Evolutionary conservation across 2,113 vertebrate genomes (phyloP), one percentile per base, ranked within the genome.

Genomic region (Apteryx mantelli): DNA sequence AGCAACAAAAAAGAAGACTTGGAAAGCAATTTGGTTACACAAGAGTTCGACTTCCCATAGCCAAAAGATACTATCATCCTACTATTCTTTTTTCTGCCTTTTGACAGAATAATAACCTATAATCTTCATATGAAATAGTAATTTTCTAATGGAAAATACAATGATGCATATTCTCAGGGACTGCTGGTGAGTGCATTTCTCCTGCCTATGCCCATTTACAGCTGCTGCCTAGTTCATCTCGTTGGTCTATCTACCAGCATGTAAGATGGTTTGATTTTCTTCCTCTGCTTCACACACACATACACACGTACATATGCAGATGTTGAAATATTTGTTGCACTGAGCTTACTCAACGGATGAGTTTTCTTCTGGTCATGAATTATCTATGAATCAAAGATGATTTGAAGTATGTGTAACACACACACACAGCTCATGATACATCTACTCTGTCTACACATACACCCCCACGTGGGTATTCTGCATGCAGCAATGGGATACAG

Each of bases 21-120:
- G 36, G 36, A 97, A 95, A 93, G 83, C n/a, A 93, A 46, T 94
- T 95, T 68, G 84, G 71, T 78, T 84, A 74, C n/a, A n/a, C 12
- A 80, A 44, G 87, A 78, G 64, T 48, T 69, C 86, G 91, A 91
- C 91, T 79, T 93, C 76, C 88, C 76, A 63, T 56, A 93, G 93
- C 64, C 79, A 46, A 97, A 83, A 96, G 96, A 95, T 65, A 92
- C 52, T 85, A 30, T 13, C 52, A 13, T 40, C 66, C 34, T 16
- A 46, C n/a, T 60, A 71, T 86, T 34, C 53, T 75, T 34, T 53
- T 96, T 94, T 82, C 66, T 91, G 90, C 60, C 44, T 89, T 56
- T 88, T 40, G 73, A 55, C 32, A 93, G 19, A 83, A 91, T 87
- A 86, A 64, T 44, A 53, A 90, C 44, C 50, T 89, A 73, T 44